Evolutionary conservation across 2,113 vertebrate genomes (phyloP).

Genomic region (Sylvia atricapilla): DNA sequence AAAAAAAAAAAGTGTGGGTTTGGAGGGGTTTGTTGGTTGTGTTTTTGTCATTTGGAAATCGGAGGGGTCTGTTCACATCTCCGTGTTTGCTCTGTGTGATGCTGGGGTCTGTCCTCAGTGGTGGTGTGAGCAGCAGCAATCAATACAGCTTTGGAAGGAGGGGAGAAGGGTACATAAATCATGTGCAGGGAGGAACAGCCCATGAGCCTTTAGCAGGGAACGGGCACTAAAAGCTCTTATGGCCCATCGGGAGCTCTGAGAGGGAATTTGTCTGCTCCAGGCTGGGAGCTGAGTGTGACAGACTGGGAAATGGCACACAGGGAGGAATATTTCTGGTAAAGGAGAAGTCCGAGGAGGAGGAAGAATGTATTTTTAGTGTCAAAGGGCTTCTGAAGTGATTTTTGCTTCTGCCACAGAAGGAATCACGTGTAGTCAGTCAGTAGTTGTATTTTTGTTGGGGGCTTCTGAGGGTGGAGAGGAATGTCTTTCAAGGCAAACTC

Average conservation of each 20-base stretch:
- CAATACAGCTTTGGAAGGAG: not conserved
- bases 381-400: not conserved
- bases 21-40: not conserved
- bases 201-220: not conserved
- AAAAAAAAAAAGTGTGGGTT: not conserved
- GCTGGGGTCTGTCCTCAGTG: not conserved
- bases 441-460: not conserved
- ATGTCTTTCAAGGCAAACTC: not conserved
- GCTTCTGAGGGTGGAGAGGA: not conserved
- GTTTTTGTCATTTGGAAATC: not conserved
- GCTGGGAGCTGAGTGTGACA: not conserved
- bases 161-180: not conserved
- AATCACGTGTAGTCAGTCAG: not conserved
- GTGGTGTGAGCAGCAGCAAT: not conserved
- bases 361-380: conserved; percentile 3
- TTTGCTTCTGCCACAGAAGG: not conserved
- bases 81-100: not conserved
- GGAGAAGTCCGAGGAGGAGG: conserved; percentile 30
- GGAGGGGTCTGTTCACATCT: not conserved
- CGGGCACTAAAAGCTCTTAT: not conserved
- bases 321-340: not conserved
- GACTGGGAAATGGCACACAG: not conserved
- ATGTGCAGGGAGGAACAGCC: not conserved
- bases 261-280: not conserved
- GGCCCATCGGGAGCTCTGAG: not conserved